Evolutionary conservation across 2,888 invertebrate species (phyloP).

Genomic region (Sinopyrophorus schimmeli): DNA sequence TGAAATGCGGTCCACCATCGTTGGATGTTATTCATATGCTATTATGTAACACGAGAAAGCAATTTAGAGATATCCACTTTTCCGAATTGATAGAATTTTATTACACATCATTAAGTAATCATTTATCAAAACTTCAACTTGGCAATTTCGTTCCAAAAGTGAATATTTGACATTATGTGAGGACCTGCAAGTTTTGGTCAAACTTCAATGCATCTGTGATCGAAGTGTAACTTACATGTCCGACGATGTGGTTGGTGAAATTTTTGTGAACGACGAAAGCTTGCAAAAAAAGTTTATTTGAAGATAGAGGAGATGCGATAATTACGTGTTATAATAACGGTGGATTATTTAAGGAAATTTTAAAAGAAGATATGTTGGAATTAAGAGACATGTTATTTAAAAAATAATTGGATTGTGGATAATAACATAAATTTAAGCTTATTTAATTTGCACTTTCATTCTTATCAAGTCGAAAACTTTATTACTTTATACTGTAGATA

Average conservation of each 20-base stretch:
- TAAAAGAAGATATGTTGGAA: conserved; percentile 44
- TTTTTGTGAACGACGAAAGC: conserved; percentile 37
- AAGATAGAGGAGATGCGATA: conserved; percentile 40
- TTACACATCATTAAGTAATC: conserved; percentile 36
- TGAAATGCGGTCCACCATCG: conserved; percentile 43
- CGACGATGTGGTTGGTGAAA: conserved; percentile 26
- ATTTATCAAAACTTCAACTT: conserved; percentile 27
- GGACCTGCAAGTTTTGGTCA: conserved; percentile 33
- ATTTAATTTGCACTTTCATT: no score
- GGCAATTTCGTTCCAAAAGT: conserved; percentile 31
- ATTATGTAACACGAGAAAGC: conserved; percentile 41
- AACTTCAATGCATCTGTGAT: conserved; percentile 42
- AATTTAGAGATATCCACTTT: conserved; percentile 39
- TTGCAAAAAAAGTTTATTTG: conserved; percentile 41
- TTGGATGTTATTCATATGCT: conserved; percentile 44
- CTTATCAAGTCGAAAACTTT: no score
- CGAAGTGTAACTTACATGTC: conserved; percentile 40
- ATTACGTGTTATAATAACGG: conserved; percentile 34
- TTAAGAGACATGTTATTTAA: conserved; percentile 23
- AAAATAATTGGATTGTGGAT: not conserved
- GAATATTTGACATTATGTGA: conserved; percentile 37
- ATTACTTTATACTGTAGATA: no score
- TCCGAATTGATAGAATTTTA: conserved; percentile 42
- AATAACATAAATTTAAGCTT: no score
- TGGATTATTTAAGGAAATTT: conserved; percentile 39